Evolutionary conservation across 2,888 invertebrate species (phyloP).

Genomic region (Stenoptilia bipunctidactyla): DNA sequence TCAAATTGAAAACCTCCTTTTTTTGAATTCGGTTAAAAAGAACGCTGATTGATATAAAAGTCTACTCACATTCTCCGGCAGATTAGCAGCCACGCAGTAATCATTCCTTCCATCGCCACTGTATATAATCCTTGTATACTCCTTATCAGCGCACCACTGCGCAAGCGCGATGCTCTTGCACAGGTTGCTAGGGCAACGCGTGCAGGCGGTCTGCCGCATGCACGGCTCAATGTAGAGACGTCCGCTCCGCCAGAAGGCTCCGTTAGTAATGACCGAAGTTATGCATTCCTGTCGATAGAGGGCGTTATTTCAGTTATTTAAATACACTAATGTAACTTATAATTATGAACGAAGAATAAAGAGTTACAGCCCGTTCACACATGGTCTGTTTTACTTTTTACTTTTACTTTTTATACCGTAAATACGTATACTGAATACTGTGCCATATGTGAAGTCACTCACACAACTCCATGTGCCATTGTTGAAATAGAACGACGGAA

Average conservation of each 20-base stretch:
- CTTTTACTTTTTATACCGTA: no score
- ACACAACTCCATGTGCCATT: no score
- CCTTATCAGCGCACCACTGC: conserved; percentile 28
- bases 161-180: conserved; percentile 53
- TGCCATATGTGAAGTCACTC: no score
- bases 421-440: no score
- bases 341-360: no score
- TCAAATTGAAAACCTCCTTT: not conserved
- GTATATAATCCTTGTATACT: conserved; percentile 32
- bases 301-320: not conserved
- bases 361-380: no score
- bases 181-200: conserved; percentile 44
- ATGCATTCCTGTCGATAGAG: conserved; percentile 34
- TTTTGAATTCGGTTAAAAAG: not conserved
- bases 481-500: no score
- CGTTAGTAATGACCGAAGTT: conserved; percentile 44
- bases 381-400: no score
- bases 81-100: conserved; percentile 40
- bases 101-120: conserved; percentile 54
- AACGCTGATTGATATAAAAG: not conserved
- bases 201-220: conserved; percentile 42
- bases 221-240: conserved; percentile 52
- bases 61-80: conserved; percentile 37
- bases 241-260: conserved; percentile 43
- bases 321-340: no score